These are phyloP conservation scores for Carlito syrichta DNA, from an alignment of 2,113 vertebrate genomes.

Conservation along the genomic window DNA sequence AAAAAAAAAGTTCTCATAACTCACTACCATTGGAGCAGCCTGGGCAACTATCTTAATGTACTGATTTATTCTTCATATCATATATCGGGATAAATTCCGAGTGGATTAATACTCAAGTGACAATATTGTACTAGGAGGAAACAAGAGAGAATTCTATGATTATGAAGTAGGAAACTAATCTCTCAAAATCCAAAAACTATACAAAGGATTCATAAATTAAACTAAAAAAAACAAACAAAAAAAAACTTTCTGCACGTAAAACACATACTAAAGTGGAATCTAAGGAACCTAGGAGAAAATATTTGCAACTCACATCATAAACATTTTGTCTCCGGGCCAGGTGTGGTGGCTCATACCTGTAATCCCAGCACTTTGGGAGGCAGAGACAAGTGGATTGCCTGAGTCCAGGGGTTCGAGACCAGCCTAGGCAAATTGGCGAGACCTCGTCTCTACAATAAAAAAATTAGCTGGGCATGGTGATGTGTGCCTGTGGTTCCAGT, in stretches of 20 bases:
- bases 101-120: neutral
- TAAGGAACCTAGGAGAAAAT: neutral
- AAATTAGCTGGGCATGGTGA: too few species aligned
- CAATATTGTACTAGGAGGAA: neutral
- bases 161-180: neutral
- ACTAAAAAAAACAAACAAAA: constrained; percentile 22
- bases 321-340: neutral
- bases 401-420: too few species aligned
- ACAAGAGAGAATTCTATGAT: neutral
- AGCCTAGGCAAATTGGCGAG: too few species aligned
- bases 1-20: too few species aligned
- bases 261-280: neutral
- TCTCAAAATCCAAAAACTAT: neutral
- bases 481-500: too few species aligned
- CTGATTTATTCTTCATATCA: neutral
- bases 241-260: neutral
- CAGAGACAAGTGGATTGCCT: too few species aligned
- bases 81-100: neutral
- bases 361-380: neutral
- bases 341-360: neutral
- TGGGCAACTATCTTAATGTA: neutral
- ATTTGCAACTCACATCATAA: neutral
- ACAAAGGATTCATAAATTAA: neutral
- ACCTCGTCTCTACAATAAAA: too few species aligned
- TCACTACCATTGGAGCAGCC: too few species aligned